Conservation (phyloP, 2,888 invertebrate genomes). For the Caenorhabditis angaria region DNA sequence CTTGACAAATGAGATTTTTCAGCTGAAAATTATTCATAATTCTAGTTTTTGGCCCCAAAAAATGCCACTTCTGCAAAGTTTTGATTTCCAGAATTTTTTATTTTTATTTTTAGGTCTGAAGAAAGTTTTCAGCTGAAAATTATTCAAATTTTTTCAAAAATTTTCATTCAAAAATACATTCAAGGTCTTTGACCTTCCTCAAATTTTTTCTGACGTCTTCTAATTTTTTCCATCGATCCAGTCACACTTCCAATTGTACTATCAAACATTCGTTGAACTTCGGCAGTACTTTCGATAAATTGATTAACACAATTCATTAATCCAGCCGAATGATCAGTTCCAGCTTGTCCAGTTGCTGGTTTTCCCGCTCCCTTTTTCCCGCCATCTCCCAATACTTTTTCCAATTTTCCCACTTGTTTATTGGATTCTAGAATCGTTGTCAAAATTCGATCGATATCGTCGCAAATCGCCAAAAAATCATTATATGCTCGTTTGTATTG, state of each 20-base stretch:
- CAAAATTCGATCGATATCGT: conserved; percentile 28
- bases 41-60: too few relatives aligned
- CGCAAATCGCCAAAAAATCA: conserved; percentile 32
- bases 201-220: conserved; percentile 31
- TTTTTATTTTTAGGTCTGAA: too few relatives aligned
- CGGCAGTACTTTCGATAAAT: conserved; percentile 29
- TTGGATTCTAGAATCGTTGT: conserved; percentile 33
- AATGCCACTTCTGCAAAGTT: too few relatives aligned
- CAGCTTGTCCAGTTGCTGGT: not conserved
- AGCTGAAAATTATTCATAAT: too few relatives aligned
- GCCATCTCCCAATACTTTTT: conserved; percentile 21
- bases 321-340: not conserved
- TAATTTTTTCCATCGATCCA: conserved; percentile 27
- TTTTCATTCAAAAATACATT: too few relatives aligned
- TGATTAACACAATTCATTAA: conserved; percentile 24
- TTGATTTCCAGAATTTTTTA: too few relatives aligned
- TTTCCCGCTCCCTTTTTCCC: not conserved
- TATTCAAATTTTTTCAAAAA: too few relatives aligned
- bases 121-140: too few relatives aligned
- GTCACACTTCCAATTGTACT: conserved; percentile 31
- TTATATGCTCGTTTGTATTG: conserved; percentile 28
- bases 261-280: conserved; percentile 42
- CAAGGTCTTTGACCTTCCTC: conserved; percentile 6
- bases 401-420: conserved; percentile 36
- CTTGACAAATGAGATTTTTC: too few relatives aligned